phyloP scores from a whole-genome alignment of 1,140 invertebrate genomes.

The Pogonomyrmex californicus region DNA sequence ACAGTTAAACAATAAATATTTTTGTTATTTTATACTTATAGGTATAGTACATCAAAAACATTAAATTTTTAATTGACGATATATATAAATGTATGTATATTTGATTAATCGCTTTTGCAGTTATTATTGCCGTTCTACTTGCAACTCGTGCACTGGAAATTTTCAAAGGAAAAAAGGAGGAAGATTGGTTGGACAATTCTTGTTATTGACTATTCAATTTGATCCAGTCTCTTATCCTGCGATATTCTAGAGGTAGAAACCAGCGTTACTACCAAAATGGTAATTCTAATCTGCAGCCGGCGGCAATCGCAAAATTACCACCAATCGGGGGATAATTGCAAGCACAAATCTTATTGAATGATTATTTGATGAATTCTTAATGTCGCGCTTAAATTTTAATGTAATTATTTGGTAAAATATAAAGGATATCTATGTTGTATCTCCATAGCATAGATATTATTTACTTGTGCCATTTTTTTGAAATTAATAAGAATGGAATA shows the following conservation, averaged over 20 bases:
- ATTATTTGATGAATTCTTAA: conserved; percentile 22
- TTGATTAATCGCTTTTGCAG: not conserved
- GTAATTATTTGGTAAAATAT: not conserved
- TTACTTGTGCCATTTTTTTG: not conserved
- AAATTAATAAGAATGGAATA: not conserved
- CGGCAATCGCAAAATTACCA: conserved; percentile 83
- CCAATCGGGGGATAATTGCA: conserved; percentile 75
- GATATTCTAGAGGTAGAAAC: conserved; percentile 80
- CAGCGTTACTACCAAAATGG: conserved; percentile 80
- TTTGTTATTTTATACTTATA: not conserved
- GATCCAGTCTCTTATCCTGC: conserved; percentile 84
- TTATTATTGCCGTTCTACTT: not conserved
- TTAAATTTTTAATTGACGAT: conserved; percentile 3
- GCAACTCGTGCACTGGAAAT: conserved; percentile 20
- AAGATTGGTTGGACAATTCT: conserved; percentile 77
- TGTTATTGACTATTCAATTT: conserved; percentile 85
- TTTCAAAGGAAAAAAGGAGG: conserved; percentile 47
- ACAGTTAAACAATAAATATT: not conserved
- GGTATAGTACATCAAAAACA: not conserved
- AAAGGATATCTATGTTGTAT: not conserved
- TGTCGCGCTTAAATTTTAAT: not conserved
- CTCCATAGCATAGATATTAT: not conserved
- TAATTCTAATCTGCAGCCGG: conserved; percentile 84
- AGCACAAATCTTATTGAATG: conserved; percentile 35
- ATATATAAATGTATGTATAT: not conserved